Conservation (phyloP, 2,888 invertebrate genomes). For the Trachelus troglodyta region DNA sequence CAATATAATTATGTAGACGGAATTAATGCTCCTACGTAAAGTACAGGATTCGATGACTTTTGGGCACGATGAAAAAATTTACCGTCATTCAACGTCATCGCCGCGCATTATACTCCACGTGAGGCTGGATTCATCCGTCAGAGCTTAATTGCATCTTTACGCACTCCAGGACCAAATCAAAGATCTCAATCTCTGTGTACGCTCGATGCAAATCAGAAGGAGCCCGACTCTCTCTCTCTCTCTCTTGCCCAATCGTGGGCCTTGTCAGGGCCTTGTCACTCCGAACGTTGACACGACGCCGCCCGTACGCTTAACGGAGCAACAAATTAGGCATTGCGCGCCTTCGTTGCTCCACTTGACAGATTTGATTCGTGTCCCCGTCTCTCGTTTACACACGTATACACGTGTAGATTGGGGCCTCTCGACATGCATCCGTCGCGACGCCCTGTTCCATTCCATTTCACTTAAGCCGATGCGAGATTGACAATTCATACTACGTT, state of each 20-base stretch:
- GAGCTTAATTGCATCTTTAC: constrained; percentile 11
- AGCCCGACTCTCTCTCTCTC: not conserved
- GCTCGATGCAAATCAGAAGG: constrained; percentile 20
- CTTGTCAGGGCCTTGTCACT: constrained; percentile 1
- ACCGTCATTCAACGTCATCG: not conserved
- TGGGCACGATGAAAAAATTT: not conserved
- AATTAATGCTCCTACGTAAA: not conserved
- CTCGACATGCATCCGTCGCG: not conserved
- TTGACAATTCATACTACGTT: not conserved
- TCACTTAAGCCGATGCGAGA: not conserved
- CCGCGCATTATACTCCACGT: not conserved
- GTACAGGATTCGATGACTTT: not conserved
- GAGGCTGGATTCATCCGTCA: not conserved
- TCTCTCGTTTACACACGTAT: not conserved
- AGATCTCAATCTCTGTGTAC: constrained; percentile 7
- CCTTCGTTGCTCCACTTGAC: constrained; percentile 1
- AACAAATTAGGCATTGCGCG: constrained; percentile 1
- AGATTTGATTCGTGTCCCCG: not conserved
- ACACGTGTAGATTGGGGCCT: not conserved
- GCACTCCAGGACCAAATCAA: constrained; percentile 4
- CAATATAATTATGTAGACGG: not conserved
- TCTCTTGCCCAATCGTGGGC: not conserved
- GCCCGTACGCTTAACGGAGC: constrained; percentile 1
- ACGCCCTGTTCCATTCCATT: not conserved
- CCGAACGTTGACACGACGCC: constrained; percentile 1